Evolutionary conservation across 2,888 invertebrate genomes (phyloP), one percentile per base, ranked within the genome.

Genomic region (Rhagophthalmus giganteus): DNA sequence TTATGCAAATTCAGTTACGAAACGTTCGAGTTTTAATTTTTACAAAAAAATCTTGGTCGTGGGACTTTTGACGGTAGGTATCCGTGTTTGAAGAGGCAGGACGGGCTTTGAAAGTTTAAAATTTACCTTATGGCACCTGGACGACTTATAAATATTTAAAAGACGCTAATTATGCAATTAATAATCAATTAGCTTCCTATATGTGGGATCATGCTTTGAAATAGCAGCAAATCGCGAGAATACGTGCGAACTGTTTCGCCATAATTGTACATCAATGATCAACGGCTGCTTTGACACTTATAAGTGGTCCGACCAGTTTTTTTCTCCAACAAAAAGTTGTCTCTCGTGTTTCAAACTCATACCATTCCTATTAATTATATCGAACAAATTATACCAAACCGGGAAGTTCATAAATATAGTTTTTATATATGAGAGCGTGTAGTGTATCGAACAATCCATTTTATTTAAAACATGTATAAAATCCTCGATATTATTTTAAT

Each of bases 221-320:
- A n/a, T n/a, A n/a, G n/a, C n/a, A 48, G 39, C 39, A 47, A 47
- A 41, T 34, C 9, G 16, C 40, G 35, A 34, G 35, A 34, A 41
- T 48, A 34, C 25, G 37, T 30, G 35, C 31, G 16, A 48, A 41
- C 35, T 35, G 30, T 34, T 42, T 42, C 34, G 34, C 34, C 34
- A 30, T 34, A 42, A 42, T 42, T 42, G 41, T 48, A 41, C 41
- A 37, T 48, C 34, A 48, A 40, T 31, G 48, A 48, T 40, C 48
- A 35, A 35, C 20, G 31, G 41, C 35, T 35, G 48, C 33, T 35
- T 48, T 48, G 48, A 41, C 48, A 48, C 40, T 30, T 40, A 33
- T 16, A 27, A 47, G 39, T 33, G 47, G 39, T 34, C 20, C 30
- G 40, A 48, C 48, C 35, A 34, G 31, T 41, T 41, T 44, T 50